A percentile compares a stretch with the other conserved stretches of the same genome.
Evolutionary conservation across 2,888 invertebrate species (phyloP).

Genomic region (Eulithis testata): DNA sequence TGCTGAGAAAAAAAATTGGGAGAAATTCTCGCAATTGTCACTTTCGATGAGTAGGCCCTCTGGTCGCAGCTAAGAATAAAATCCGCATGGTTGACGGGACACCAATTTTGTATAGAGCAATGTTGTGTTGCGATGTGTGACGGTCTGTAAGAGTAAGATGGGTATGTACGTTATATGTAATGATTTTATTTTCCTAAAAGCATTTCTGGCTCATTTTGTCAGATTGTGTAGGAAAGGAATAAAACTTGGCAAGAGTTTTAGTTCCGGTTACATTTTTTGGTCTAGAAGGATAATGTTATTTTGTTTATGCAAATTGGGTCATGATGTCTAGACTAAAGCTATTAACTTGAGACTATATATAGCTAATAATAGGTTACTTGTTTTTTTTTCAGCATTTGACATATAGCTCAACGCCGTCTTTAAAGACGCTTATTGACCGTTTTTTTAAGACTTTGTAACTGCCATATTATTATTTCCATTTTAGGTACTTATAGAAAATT

Average conservation of each 20-base stretch:
- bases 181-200: conserved; percentile 44
- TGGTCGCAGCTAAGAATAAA: conserved; percentile 34
- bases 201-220: conserved; percentile 31
- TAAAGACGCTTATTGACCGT: too few relatives aligned
- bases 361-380: too few relatives aligned
- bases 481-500: too few relatives aligned
- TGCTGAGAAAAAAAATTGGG: too few relatives aligned
- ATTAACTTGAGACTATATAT: too few relatives aligned
- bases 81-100: conserved; percentile 32
- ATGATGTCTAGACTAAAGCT: background rate
- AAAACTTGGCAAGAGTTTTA: conserved; percentile 16
- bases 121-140: conserved; percentile 25
- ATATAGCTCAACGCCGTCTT: too few relatives aligned
- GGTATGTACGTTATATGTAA: conserved; percentile 9
- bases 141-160: conserved; percentile 29
- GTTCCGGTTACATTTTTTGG: conserved; percentile 12
- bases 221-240: conserved; percentile 2
- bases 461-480: too few relatives aligned
- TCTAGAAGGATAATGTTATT: background rate
- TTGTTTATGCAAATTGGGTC: background rate
- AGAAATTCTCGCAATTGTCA: too few relatives aligned
- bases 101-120: conserved; percentile 34
- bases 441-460: too few relatives aligned
- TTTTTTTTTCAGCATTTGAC: too few relatives aligned
- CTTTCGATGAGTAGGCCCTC: too few relatives aligned